Evolutionary conservation across 2,888 invertebrate genomes (phyloP), one percentile per base, ranked within the genome.

Genomic region (Melitaea athalia): DNA sequence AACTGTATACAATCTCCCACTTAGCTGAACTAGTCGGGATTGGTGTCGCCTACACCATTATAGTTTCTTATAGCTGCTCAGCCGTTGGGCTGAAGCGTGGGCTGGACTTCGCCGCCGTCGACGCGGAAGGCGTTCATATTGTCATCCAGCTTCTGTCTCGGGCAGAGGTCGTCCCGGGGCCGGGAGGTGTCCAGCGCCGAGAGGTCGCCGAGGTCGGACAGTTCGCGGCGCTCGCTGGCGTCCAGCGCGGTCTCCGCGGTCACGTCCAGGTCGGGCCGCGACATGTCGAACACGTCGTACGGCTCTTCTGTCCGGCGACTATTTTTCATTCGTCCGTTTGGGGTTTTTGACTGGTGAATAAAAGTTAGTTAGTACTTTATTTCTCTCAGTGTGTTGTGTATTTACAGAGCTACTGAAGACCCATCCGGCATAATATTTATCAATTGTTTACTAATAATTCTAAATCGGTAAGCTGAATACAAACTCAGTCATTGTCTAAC

Each of bases 71-170:
- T 52, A 24, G 24, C 24, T 24, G 1, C 76, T 92, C 92, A 92
- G 87, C 92, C 92, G 82, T 92, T 92, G 17, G 92, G 92, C 73
- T 91, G 91, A 0, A 92, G 84, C 69, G 89, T 90, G 77, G 89
- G 91, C 68, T 82, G 87, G 76, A 86, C 80, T 84, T 86, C 86
- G 86, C 89, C 88, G 85, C 85, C 85, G 81, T 87, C 89, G 68
- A 83, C 72, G 69, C 80, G 77, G 73, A 86, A 82, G 0, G 86
- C 89, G 81, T 92, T 92, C 92, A 92, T 92, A 76, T 92, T 92
- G 72, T 90, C 91, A 77, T 92, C 92, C 0, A 91, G 85, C 24
- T 24, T 24, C 3, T 24, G 24, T 24, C 24, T 24, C 24, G 24
- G 24, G 24, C 24, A 24, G 24, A 24, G 24, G 24, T 24, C 24